These are phyloP conservation scores for Notoglanidium macrostoma DNA, from an alignment of 2,797 vertebrate genomes.

Conservation along the genomic window DNA sequence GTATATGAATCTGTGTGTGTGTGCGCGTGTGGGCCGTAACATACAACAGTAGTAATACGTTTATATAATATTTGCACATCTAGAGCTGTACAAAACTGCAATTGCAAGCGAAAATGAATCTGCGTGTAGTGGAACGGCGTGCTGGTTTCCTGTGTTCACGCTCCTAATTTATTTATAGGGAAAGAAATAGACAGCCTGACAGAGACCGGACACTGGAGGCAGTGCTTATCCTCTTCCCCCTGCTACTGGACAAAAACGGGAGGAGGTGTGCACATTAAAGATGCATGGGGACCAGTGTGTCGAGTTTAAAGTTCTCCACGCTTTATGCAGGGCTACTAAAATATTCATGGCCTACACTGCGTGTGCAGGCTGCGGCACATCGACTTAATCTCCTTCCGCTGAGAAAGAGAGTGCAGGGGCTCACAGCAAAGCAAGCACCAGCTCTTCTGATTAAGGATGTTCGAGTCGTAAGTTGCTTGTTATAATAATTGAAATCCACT, in stretches of 20 bases:
- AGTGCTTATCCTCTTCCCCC: slow-evolving; percentile 61
- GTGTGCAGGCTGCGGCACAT: slow-evolving; percentile 47
- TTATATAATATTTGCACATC: slow-evolving; percentile 66
- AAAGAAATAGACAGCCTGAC: slow-evolving; percentile 57
- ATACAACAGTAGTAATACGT: neutral
- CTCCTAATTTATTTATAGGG: slow-evolving; percentile 76
- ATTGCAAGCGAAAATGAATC: slow-evolving; percentile 72
- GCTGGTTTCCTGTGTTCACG: slow-evolving; percentile 61
- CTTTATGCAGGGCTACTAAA: slow-evolving; percentile 64
- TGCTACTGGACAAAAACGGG: slow-evolving; percentile 59
- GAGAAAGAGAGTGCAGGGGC: slow-evolving; percentile 40
- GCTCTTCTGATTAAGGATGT: slow-evolving; percentile 54
- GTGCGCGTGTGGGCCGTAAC: neutral
- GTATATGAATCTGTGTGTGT: neutral
- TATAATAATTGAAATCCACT: slow-evolving; percentile 51
- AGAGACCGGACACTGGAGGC: slow-evolving; percentile 58
- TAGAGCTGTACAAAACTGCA: slow-evolving; percentile 62
- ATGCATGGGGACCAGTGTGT: slow-evolving; percentile 70
- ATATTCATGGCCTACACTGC: slow-evolving; percentile 66
- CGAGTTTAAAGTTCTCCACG: slow-evolving; percentile 68
- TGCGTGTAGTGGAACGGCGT: slow-evolving; percentile 65
- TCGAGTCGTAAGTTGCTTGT: slow-evolving; percentile 58
- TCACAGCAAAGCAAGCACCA: slow-evolving; percentile 39
- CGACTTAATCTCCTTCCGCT: slow-evolving; percentile 53
- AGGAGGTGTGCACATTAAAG: slow-evolving; percentile 67